A percentile compares a stretch with the other conserved stretches of the same genome.
Conservation (phyloP, 2,113 vertebrate species). For the Trematomus loennbergii region DNA sequence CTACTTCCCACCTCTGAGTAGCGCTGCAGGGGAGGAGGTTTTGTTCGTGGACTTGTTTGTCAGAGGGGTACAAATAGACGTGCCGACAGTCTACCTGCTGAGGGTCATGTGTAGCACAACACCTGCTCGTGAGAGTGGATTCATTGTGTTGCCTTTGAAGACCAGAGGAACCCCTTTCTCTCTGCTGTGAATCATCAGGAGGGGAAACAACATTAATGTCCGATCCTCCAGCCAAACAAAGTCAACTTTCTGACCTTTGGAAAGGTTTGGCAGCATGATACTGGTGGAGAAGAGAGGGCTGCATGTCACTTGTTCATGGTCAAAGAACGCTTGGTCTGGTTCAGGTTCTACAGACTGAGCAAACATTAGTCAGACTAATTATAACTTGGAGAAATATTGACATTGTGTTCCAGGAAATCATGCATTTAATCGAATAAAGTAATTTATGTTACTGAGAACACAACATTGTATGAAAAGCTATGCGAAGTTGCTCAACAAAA, state of each 20-base stretch:
- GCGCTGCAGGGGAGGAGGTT: slow-evolving; percentile 31
- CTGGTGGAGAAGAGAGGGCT: background rate
- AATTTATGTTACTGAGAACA: too few species aligned
- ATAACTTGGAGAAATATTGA: background rate
- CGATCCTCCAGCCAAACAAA: slow-evolving; percentile 13
- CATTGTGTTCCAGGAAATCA: too few species aligned
- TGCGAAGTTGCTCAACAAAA: too few species aligned
- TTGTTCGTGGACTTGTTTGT: slow-evolving; percentile 13
- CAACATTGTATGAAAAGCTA: too few species aligned
- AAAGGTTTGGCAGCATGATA: slow-evolving; percentile 24
- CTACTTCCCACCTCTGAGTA: too few species aligned
- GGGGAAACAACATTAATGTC: slow-evolving; percentile 17
- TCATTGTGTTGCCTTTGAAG: slow-evolving; percentile 18
- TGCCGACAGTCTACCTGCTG: slow-evolving; percentile 29
- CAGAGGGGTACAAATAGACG: slow-evolving; percentile 4
- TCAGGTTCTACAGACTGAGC: background rate
- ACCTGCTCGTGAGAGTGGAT: slow-evolving; percentile 19
- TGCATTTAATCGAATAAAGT: too few species aligned
- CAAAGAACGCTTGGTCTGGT: background rate
- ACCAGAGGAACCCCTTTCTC: slow-evolving; percentile 8
- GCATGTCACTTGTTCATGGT: background rate
- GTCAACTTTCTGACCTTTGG: slow-evolving; percentile 1
- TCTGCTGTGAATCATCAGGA: slow-evolving; percentile 27
- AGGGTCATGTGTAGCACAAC: slow-evolving; percentile 38
- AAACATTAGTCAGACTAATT: background rate